Base-by-base conservation (phyloP, 1,140 invertebrate genomes). In the Bombus polaris region DNA sequence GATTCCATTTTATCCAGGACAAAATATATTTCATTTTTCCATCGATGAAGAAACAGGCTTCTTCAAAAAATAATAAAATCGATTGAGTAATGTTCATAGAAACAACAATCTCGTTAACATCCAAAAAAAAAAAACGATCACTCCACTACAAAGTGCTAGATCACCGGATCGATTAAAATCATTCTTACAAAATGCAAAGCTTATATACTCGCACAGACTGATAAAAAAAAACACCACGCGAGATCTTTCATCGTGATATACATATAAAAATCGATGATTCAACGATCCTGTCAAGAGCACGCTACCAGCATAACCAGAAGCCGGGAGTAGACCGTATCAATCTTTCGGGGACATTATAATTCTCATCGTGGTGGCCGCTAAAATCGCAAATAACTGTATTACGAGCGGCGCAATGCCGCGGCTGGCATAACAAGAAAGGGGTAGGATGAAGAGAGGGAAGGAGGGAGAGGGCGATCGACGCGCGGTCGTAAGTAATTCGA, bases 401-500 rank as follows among this genome's bases (percentile, higher is more conserved):
- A 82, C 37, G n/a, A 10, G 25, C n/a, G 18, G 28, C 37, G 79
- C 39, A 72, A 59, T 57, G 15, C 47, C 10, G 3, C 18, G 35
- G 9, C 9, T 6, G n/a, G 32, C 32, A 32, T 74, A 74, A 72
- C 70, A 72, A 72, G 39, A n/a, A 15, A 13, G 28, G 28, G 59
- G 57, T 12, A 66, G 13, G 62, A 66, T 0, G n/a, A 32, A n/a
- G 13, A 10, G 12, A 0, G 28, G 15, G 32, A 13, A 0, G 39
- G n/a, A 0, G 18, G 32, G 15, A 10, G 32, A 0, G 42, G 13
- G 12, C 12, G 59, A 47, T 37, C 32, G 44, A 65, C 35, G 32
- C n/a, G 65, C 68, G 59, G 72, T 9, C 75, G 39, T 71, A 79
- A 71, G 82, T 79, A 84, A 84, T 84, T 78, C 75, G 82, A 84